Base-by-base conservation (phyloP, 2,113 vertebrate genomes). In the Phycodurus eques region DNA sequence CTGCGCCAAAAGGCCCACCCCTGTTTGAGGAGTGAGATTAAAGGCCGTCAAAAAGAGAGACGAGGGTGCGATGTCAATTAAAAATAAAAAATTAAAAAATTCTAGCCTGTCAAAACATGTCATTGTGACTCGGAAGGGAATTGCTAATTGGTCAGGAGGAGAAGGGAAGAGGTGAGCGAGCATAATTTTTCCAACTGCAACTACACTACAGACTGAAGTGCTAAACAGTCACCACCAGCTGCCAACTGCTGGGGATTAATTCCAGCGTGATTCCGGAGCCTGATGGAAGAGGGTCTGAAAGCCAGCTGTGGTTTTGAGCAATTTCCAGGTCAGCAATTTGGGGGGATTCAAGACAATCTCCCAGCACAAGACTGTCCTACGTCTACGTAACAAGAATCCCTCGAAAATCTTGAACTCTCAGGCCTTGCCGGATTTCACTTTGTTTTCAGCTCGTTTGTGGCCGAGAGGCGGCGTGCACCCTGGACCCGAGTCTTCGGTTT, bases 21-120 rank as follows among this genome's bases (percentile, higher is more conserved):
- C 88, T 84, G 87, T 92, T 87, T 89, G 82, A 81, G 75, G 59
- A 17, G 35, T 4, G 15, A 85, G 88, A 89, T 89, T 87, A 91
- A 90, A 90, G 87, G 84, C 83, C 83, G 80, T 88, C 70, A 80
- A 80, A 89, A 83, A 72, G 6, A 8, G 64, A 31, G 59, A 67
- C 22, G 68, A 49, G 49, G 39, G 42, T 60, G 83, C 75, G 84
- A 72, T 83, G 79, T 78, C 77, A 80, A 80, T n/a, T 27, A 27
- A 27, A 27, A 27, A 27, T 27, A n/a, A 3, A 8, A 54, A 22
- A n/a, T 10, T 19, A 19, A 51, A 11, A 56, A 22, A n/a, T 56
- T 19, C 79, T 76, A 72, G 67, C 82, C 82, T 87, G 88, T 89
- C 88, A 85, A 79, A 88, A 84, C 81, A 80, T 80, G 87, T 90